A percentile compares a stretch with the other conserved stretches of the same genome.
These are phyloP conservation scores for Zophobas morio DNA, from an alignment of 1,140 invertebrate genomes.

Conservation along the genomic window DNA sequence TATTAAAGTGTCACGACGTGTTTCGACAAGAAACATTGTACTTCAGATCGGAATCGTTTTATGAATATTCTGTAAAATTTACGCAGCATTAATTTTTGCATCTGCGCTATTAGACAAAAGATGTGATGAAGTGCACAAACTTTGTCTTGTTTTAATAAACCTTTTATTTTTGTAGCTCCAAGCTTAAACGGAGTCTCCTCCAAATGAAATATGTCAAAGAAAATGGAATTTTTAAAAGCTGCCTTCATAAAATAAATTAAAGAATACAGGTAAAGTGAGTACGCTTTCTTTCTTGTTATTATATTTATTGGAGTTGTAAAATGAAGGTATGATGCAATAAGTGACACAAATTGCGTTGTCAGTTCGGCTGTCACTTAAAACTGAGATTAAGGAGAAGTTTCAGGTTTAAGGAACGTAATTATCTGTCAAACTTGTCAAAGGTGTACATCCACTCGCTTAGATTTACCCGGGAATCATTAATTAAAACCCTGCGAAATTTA, in stretches of 20 bases:
- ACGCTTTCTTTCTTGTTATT: no score
- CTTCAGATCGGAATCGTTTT: background rate
- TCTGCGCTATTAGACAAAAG: background rate
- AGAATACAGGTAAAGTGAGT: no score
- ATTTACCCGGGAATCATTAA: no score
- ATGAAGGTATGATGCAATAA: background rate
- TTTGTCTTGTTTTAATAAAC: background rate
- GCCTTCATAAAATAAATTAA: no score
- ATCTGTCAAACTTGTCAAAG: background rate
- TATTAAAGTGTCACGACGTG: constrained; percentile 16
- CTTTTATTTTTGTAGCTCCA: background rate
- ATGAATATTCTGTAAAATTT: constrained; percentile 2
- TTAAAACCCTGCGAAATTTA: no score
- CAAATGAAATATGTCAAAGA: no score
- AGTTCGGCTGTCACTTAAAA: background rate
- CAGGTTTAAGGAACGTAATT: background rate
- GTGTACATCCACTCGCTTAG: background rate
- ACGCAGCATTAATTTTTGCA: background rate
- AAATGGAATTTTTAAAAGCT: no score
- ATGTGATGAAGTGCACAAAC: background rate
- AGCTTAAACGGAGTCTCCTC: no score
- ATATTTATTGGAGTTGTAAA: no score
- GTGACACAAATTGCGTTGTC: background rate
- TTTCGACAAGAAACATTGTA: background rate
- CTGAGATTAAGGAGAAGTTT: background rate